Conservation (phyloP, 2,113 vertebrate species). For the Larimichthys crocea region DNA sequence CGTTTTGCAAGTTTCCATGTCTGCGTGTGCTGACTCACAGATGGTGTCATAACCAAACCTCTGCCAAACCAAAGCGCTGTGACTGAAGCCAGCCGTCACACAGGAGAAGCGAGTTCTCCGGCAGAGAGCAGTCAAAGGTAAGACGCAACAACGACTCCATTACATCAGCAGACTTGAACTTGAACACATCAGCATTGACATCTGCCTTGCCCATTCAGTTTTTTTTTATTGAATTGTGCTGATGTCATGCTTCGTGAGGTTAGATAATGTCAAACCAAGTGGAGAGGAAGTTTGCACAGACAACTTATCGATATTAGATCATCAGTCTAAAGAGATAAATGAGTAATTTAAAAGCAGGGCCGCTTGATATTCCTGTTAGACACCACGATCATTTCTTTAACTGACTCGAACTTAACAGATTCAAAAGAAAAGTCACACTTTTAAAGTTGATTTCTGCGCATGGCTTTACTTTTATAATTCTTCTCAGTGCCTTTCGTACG, state of each 20-base stretch:
- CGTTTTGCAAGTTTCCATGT: not conserved
- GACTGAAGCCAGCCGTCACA: not conserved
- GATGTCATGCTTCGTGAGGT: not conserved
- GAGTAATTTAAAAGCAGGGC: not conserved
- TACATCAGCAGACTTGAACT: not conserved
- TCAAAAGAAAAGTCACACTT: too few species aligned
- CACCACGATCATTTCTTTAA: not conserved
- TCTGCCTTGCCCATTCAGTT: not conserved
- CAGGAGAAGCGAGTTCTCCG: constrained; percentile 23
- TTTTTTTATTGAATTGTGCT: not conserved
- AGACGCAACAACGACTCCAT: not conserved
- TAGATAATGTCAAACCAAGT: not conserved
- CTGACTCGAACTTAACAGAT: too few species aligned
- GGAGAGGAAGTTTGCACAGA: too few species aligned
- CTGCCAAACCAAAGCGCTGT: not conserved
- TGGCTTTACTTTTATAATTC: not conserved
- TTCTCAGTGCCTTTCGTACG: not conserved
- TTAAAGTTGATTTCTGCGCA: not conserved
- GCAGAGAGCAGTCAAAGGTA: constrained; percentile 73
- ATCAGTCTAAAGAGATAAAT: not conserved
- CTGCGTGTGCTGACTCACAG: constrained; percentile 53
- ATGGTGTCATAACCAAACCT: constrained; percentile 69
- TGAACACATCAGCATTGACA: not conserved
- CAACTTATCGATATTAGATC: too few species aligned
- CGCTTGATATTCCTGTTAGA: not conserved